Evolutionary conservation across 1,140 invertebrate genomes (phyloP), one percentile per base, ranked within the genome.

Genomic region (Drosophila sp.): DNA sequence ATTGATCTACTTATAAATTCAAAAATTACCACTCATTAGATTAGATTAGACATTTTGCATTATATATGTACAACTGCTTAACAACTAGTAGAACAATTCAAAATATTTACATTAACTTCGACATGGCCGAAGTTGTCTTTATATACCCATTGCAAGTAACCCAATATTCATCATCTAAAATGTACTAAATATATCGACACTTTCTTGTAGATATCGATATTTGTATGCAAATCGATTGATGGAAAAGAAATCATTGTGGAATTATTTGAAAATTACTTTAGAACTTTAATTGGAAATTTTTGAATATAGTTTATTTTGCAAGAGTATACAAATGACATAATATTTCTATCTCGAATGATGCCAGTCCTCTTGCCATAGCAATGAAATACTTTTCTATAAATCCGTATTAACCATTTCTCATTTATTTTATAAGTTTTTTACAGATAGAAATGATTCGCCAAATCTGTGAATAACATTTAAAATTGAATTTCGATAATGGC

Each of bases 1-100:
- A 50, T 50, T 50, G 23, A 50, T 27, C 44, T 50, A 50, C 44
- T 50, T 50, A 50, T 50, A 27, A 50, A 50, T 50, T 50, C 7
- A 50, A 38, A 17, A 50, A 50, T 50, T 50, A 50, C 23, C 44
- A 27, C 23, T 50, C 23, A 27, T 50, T 27, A 8, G 25, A 50
- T 50, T 27, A 8, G 44, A 50, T 50, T 50, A 50, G 23, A 50
- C 44, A 50, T 25, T 50, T 27, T 50, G 44, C 7, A 27, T 50
- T 50, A 50, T 50, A 17, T 17, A 17, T 17, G 8, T 50, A 50
- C 44, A 50, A 23, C n/a, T 7, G 23, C 44, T 50, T 50, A 50
- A 50, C 4, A 23, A 47, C 17, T 47, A 47, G 2, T 3, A 47
- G 44, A 50, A 27, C 23, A 50, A 50, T 50, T 27, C 0, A 50